phyloP scores from a whole-genome alignment of 1,140 invertebrate species.

The Augochlora pura region DNA sequence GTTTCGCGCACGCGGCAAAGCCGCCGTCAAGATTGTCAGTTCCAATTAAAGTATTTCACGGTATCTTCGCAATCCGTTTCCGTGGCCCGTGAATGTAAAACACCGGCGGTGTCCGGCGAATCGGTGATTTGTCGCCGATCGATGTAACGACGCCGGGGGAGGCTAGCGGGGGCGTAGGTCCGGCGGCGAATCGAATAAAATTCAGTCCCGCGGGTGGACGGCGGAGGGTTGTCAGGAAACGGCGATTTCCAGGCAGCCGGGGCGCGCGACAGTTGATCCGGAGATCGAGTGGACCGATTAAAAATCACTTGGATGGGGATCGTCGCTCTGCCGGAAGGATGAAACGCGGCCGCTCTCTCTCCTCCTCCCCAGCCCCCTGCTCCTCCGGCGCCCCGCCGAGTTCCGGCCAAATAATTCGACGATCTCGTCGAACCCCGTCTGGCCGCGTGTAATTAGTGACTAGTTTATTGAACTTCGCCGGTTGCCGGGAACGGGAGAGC shows the following conservation, averaged over 20 bases:
- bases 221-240: constrained; percentile 1
- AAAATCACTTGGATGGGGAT: constrained; percentile 60
- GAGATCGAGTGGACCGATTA: constrained; percentile 47
- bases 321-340: constrained; percentile 45
- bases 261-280: constrained; percentile 3
- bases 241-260: not conserved
- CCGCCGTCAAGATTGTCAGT: too few relatives aligned
- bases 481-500: not conserved
- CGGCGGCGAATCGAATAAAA: not conserved
- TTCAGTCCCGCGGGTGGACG: not conserved
- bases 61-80: too few relatives aligned
- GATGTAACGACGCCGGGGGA: not conserved
- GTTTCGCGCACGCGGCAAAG: too few relatives aligned
- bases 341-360: constrained; percentile 20
- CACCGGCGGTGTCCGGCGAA: not conserved
- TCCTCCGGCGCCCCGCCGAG: constrained; percentile 25
- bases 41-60: too few relatives aligned
- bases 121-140: not conserved
- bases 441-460: constrained; percentile 61
- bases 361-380: too few relatives aligned
- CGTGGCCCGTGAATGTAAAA: not conserved
- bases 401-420: constrained; percentile 67
- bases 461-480: constrained; percentile 28
- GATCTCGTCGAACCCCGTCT: constrained; percentile 32
- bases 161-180: too few relatives aligned